A percentile compares a stretch with the other conserved stretches of the same genome.
These are phyloP conservation scores for Sarcophaga caerulescens DNA, from an alignment of 2,888 invertebrate species.

Conservation along the genomic window DNA sequence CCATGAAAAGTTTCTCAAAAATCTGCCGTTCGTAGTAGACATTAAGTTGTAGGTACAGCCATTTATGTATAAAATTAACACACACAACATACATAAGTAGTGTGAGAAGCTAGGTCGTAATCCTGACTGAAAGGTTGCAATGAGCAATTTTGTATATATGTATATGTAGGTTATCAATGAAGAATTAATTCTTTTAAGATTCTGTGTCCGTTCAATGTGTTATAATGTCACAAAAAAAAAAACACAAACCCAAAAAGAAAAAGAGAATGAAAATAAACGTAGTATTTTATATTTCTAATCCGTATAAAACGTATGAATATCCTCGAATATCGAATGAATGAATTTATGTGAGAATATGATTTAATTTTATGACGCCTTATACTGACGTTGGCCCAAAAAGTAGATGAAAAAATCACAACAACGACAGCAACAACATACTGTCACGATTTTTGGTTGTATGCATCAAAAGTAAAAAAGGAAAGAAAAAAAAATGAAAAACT, in stretches of 20 bases:
- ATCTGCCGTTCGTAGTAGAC: too few species aligned
- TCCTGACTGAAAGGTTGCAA: too few species aligned
- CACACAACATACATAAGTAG: too few species aligned
- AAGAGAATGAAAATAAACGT: background rate
- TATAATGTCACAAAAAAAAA: conserved; percentile 30
- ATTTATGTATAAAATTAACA: too few species aligned
- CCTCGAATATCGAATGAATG: background rate
- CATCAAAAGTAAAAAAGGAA: background rate
- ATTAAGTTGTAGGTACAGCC: too few species aligned
- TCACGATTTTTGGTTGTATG: conserved; percentile 53
- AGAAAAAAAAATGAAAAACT: background rate
- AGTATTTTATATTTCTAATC: conserved; percentile 8
- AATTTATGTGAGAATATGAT: conserved; percentile 60
- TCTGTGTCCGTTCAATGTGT: conserved; percentile 33
- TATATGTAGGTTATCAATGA: too few species aligned
- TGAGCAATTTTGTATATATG: too few species aligned
- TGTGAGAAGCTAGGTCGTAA: too few species aligned
- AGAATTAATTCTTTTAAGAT: background rate
- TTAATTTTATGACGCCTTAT: conserved; percentile 51
- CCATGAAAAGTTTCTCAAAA: too few species aligned
- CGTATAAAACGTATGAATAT: background rate
- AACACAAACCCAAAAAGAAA: background rate
- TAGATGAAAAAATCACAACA: background rate
- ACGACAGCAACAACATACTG: background rate
- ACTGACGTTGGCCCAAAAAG: conserved; percentile 31